A percentile compares a stretch with the other conserved stretches of the same genome.
Conservation (phyloP, 2,797 vertebrate species). For the Platalea minor region DNA sequence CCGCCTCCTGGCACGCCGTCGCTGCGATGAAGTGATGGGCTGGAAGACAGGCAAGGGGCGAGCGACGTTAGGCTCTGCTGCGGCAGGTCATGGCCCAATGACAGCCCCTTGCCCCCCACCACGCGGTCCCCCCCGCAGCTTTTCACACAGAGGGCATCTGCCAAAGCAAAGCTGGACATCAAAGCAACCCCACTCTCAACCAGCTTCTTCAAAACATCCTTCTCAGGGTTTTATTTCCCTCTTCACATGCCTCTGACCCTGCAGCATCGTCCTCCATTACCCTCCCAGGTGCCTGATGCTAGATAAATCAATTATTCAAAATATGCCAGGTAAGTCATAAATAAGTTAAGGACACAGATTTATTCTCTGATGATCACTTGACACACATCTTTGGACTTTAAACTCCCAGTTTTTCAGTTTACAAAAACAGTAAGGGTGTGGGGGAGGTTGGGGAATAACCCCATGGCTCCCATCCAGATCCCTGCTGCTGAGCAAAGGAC, state of each 20-base stretch:
- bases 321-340: not conserved
- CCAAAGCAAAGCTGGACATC: not conserved
- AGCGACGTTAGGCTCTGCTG: not conserved
- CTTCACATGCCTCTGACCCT: not conserved
- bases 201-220: not conserved
- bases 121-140: accelerated
- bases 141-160: not conserved
- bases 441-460: not conserved
- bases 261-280: not conserved
- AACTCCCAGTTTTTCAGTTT: not conserved
- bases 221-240: not conserved
- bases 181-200: not conserved
- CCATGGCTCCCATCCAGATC: not conserved
- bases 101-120: accelerated
- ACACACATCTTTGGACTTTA: not conserved
- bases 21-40: conserved; percentile 73
- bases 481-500: not conserved
- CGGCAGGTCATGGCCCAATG: accelerated
- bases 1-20: conserved; percentile 76
- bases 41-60: conserved; percentile 39
- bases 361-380: not conserved
- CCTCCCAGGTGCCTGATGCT: accelerated
- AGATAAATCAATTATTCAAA: not conserved
- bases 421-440: not conserved
- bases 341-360: not conserved